Base-by-base conservation (phyloP, 2,888 invertebrate genomes). In the Andrena fulva region DNA sequence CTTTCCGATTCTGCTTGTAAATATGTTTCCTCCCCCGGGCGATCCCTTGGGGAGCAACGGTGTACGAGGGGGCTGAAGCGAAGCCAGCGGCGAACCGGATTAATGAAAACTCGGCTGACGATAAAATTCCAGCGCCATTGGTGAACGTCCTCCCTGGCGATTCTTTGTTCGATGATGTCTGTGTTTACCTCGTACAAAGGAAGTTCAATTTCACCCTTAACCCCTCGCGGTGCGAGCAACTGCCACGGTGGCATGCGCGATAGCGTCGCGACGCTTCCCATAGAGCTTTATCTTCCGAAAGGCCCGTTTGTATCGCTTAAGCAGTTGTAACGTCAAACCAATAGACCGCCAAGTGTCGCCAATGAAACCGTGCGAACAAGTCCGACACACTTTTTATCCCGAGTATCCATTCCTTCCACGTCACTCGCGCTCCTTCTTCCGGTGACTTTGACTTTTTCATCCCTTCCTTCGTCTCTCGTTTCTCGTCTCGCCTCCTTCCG, bases 81-180 rank as follows among this genome's bases (percentile, higher is more conserved):
- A n/a, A 27, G 50, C 31, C 16, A 33, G 35, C 31, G 29, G 10
- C 63, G 31, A 16, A 5, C 12, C 4, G 42, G 63, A 62, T 62
- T 20, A 68, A 79, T 35, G 29, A 29, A 69, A 69, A 54, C 16
- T 62, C 8, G 29, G 35, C 8, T 27, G 8, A n/a, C 24, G 20
- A 60, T 7, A 59, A 16, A 12, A 67, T 35, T 54, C 5, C 2
- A 35, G 42, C 29, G 5, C 10, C 42, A n/a, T 12, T 48, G 24
- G 56, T 29, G 56, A 59, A 59, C 24, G 24, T 56, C 24, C 24
- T 20, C 54, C 24, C 24, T 5, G 10, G 12, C 24, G 56, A 24
- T 10, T 27, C 56, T 24, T 27, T 56, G 27, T 24, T 10, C 56
- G 24, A 56, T 4, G 10, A 10, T 12, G 24, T 56, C 56, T 4